Conservation (phyloP, 2,113 vertebrate genomes). For the Leptodactylus fuscus region DNA sequence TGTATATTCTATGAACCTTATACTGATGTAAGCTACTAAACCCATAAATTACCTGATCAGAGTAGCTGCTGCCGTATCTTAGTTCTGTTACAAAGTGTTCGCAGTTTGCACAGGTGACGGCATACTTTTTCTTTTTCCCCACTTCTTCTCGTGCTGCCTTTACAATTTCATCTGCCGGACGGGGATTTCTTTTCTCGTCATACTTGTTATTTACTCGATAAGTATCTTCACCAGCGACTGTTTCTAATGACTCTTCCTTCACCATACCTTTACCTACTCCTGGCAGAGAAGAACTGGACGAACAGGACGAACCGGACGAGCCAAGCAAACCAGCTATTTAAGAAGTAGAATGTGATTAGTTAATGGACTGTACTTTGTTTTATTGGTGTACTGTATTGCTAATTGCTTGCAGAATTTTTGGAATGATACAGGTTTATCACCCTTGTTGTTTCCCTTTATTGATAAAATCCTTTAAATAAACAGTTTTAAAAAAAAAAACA, state of each 20-base stretch:
- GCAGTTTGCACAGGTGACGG: slow-evolving; percentile 71
- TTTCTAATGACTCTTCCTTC: background rate
- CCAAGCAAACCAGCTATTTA: background rate
- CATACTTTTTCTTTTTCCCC: slow-evolving; percentile 66
- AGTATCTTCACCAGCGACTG: slow-evolving; percentile 7
- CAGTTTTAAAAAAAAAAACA: too few species aligned
- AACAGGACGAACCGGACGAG: slow-evolving; percentile 37
- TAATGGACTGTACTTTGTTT: too few species aligned
- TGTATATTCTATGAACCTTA: too few species aligned
- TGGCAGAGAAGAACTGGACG: slow-evolving; percentile 40
- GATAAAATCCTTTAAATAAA: too few species aligned
- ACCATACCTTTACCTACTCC: background rate
- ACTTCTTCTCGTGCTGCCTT: slow-evolving; percentile 64
- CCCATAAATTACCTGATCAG: slow-evolving; percentile 38
- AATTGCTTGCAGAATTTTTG: too few species aligned
- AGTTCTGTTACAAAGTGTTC: slow-evolving; percentile 80
- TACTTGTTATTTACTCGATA: slow-evolving; percentile 76
- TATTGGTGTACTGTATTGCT: too few species aligned
- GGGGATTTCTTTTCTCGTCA: slow-evolving; percentile 68
- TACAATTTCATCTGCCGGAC: slow-evolving; percentile 62
- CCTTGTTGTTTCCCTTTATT: too few species aligned
- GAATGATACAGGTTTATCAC: too few species aligned
- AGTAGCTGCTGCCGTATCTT: slow-evolving; percentile 68
- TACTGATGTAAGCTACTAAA: background rate
- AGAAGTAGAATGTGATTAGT: background rate